A percentile compares a stretch with the other conserved stretches of the same genome.
Conservation (phyloP, 1,140 invertebrate species). For the Scaptomyza graminum region DNA sequence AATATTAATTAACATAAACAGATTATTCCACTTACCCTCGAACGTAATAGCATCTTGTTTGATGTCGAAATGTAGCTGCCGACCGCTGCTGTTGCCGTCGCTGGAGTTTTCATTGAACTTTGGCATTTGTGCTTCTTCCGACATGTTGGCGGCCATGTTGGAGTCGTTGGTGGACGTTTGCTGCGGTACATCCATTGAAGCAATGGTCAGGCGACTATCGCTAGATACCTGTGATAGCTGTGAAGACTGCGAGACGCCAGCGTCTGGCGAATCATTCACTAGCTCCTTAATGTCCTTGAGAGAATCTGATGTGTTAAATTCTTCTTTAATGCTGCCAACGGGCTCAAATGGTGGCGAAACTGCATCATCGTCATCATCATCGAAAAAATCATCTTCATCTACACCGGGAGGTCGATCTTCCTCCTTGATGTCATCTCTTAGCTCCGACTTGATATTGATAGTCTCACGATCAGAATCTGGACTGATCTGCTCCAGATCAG, state of each 20-base stretch:
- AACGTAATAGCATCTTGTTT: constrained; percentile 83
- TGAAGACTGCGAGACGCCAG: constrained; percentile 84
- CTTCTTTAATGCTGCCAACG: constrained; percentile 40
- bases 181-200: constrained; percentile 49
- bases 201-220: constrained; percentile 85
- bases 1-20: background rate
- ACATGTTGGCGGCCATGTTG: constrained; percentile 65
- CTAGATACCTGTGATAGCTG: constrained; percentile 87
- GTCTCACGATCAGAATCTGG: constrained; percentile 88
- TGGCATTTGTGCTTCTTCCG: constrained; percentile 81
- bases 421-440: constrained; percentile 76
- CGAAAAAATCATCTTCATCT: constrained; percentile 85
- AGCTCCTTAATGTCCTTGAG: constrained; percentile 43
- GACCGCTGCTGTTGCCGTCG: constrained; percentile 38
- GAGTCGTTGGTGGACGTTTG: constrained; percentile 12
- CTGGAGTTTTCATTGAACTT: constrained; percentile 79
- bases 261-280: constrained; percentile 49
- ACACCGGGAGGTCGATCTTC: constrained; percentile 75
- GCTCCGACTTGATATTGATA: constrained; percentile 84
- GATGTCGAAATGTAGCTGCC: constrained; percentile 78
- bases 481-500: constrained; percentile 91
- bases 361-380: constrained; percentile 87
- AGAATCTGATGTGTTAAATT: constrained; percentile 75
- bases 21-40: constrained; percentile 51
- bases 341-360: constrained; percentile 89